Percentiles rank a stretch among this genome's conserved stretches.
phyloP scores from a whole-genome alignment of 2,797 vertebrate genomes.

The Hylomyscus alleni region DNA sequence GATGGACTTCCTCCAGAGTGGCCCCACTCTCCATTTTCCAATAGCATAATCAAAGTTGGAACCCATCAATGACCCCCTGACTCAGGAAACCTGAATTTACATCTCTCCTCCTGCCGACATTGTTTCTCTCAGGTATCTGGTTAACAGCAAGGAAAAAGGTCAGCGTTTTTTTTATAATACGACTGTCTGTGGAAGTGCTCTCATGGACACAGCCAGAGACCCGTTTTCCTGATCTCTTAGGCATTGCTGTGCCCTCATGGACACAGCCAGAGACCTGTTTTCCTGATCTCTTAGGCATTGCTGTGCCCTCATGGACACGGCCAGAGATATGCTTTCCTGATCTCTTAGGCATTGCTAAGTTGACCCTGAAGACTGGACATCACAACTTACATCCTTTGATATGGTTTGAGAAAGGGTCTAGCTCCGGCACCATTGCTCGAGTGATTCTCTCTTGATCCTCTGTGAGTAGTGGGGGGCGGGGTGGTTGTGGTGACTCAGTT shows the following conservation, averaged over 20 bases:
- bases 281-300: not conserved
- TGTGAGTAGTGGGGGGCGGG: not conserved
- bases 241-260: not conserved
- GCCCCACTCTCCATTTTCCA: not conserved
- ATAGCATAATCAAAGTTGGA: not conserved
- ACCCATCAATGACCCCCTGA: not conserved
- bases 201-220: not conserved
- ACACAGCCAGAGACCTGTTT: not conserved
- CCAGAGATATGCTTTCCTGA: not conserved
- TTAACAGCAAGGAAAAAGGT: not conserved
- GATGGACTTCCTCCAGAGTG: not conserved
- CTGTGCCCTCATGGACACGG: not conserved
- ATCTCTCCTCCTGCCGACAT: not conserved
- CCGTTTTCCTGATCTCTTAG: not conserved
- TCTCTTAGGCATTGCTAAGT: not conserved
- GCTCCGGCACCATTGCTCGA: not conserved
- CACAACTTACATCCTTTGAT: not conserved
- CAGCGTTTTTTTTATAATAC: not conserved
- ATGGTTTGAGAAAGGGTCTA: not conserved
- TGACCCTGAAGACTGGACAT: too few relatives aligned
- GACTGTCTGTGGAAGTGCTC: not conserved
- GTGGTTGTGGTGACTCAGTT: too few relatives aligned
- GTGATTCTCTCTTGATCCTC: not conserved
- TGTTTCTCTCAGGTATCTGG: not conserved
- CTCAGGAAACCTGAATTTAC: not conserved